Evolutionary conservation across 2,797 vertebrate genomes (phyloP).

Genomic region (Cheirogaleus major): DNA sequence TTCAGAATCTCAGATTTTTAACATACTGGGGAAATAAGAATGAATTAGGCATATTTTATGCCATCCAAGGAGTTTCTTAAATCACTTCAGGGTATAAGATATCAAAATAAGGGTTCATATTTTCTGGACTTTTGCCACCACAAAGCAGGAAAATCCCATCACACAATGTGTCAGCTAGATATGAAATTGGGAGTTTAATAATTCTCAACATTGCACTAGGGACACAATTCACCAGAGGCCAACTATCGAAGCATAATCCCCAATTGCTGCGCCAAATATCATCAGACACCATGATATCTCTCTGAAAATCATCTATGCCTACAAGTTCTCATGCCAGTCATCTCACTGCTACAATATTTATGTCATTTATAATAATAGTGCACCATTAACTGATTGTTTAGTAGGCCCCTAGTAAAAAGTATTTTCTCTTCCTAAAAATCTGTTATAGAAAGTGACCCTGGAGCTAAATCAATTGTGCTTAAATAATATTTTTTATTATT

Average conservation of each 20-base stretch:
- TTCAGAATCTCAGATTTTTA: slow-evolving; percentile 32
- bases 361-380: not conserved
- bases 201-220: not conserved
- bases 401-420: not conserved
- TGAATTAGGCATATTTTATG: slow-evolving; percentile 21
- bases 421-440: not conserved
- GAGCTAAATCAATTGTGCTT: not conserved
- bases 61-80: slow-evolving; percentile 41
- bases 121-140: not conserved
- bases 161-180: not conserved
- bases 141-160: not conserved
- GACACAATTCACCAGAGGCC: not conserved
- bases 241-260: not conserved
- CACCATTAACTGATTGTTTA: not conserved
- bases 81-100: slow-evolving; percentile 24
- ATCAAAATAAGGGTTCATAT: not conserved
- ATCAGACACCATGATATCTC: not conserved
- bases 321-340: not conserved
- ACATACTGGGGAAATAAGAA: slow-evolving; percentile 27
- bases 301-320: not conserved
- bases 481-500: not conserved
- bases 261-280: not conserved
- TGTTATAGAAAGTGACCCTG: not conserved
- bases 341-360: not conserved
- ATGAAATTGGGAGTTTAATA: not conserved